Evolutionary conservation across 2,888 invertebrate genomes (phyloP), one percentile per base, ranked within the genome.

Genomic region (Lasius platythorax): DNA sequence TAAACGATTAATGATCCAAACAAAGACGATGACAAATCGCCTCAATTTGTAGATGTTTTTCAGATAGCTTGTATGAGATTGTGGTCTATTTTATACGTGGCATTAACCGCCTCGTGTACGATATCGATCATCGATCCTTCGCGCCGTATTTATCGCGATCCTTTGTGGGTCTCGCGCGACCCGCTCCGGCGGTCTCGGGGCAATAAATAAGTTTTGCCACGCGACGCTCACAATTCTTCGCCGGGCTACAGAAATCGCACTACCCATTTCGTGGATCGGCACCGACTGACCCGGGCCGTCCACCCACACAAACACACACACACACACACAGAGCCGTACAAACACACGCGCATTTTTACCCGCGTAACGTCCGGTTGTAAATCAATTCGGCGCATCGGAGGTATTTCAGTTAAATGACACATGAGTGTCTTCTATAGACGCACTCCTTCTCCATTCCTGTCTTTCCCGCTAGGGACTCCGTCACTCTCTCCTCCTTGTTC

Each of bases 371-470:
- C 84, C 86, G 91, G 91, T 89, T 92, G 93, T 94, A 94, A 94
- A 94, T 94, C 94, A 94, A 92, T 93, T 93, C 90, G 90, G 87
- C 92, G 93, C 93, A 94, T 94, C 92, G 92, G 92, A 93, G 93
- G 92, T 93, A 94, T 94, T 94, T 93, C 93, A 92, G 93, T 93
- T 93, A 94, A 94, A 94, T 94, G 94, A 94, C 93, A 93, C 92
- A 92, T 87, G 94, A 93, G 91, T 91, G 90, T 92, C 88, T 53
- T 89, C 73, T 81, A 66, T 83, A 68, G 81, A 85, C 78, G 83
- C 66, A 50, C 74, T 81, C 64, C 66, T 73, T 61, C 53, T 85
- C 53, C 67, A 74, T 86, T 64, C 56, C 73, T 40, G 63, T 53
- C 33, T 46, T n/a, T 64, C 79, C 28, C 56, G 28, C 30, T 58